phyloP scores from a whole-genome alignment of 2,797 vertebrate species.

The Urosaurus nigricauda region DNA sequence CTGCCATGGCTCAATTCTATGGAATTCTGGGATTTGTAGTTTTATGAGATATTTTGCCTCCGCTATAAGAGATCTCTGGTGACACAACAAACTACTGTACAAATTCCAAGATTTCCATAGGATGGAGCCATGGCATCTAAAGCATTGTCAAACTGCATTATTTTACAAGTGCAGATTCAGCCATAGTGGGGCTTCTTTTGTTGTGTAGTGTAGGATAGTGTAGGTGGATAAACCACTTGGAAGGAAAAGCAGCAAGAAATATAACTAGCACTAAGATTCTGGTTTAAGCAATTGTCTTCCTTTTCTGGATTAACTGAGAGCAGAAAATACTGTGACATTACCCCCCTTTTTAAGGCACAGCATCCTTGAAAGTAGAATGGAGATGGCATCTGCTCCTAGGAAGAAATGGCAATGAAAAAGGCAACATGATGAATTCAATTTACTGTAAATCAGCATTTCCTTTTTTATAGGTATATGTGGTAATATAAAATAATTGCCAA shows the following conservation, averaged over 20 bases:
- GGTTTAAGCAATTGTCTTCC: neutral
- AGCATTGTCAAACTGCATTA: too few relatives aligned
- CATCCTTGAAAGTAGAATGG: slow-evolving; percentile 47
- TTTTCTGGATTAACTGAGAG: slow-evolving; percentile 50
- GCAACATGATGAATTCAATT: slow-evolving; percentile 29
- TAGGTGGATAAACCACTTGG: neutral
- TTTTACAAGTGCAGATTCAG: too few relatives aligned
- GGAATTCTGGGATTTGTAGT: too few relatives aligned
- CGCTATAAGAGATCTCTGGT: too few relatives aligned
- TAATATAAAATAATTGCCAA: slow-evolving; percentile 36
- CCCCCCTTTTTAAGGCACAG: neutral
- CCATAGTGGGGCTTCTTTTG: neutral
- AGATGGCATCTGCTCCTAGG: slow-evolving; percentile 39
- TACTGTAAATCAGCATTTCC: slow-evolving; percentile 55
- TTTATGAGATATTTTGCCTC: too few relatives aligned
- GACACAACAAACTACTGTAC: too few relatives aligned
- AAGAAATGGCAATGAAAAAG: slow-evolving; percentile 29
- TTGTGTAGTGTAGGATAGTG: neutral
- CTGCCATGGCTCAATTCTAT: too few relatives aligned
- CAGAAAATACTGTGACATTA: neutral
- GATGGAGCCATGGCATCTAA: too few relatives aligned
- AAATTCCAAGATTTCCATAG: too few relatives aligned
- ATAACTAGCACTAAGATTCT: neutral
- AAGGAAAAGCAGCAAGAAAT: slow-evolving; percentile 11
- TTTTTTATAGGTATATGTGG: slow-evolving; percentile 38